These are phyloP conservation scores for Aspidoscelis tigris DNA, from an alignment of 2,113 vertebrate species.

Conservation along the genomic window DNA sequence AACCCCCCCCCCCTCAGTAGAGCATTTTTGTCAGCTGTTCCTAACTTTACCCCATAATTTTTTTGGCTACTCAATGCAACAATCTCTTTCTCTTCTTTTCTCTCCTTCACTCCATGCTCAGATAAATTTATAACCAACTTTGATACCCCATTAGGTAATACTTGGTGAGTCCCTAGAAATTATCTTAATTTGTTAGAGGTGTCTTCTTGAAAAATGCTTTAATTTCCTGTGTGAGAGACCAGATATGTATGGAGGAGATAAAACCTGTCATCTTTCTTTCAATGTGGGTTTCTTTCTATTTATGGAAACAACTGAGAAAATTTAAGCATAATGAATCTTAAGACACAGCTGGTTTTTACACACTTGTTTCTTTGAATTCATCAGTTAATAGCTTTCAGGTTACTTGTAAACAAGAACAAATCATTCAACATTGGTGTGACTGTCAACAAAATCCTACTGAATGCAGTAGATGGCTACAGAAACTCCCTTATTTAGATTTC, in stretches of 20 bases:
- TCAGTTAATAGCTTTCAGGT: conserved; percentile 29
- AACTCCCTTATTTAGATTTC: conserved; percentile 46
- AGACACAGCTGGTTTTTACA: background rate
- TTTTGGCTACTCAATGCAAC: too few relatives aligned
- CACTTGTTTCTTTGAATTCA: conserved; percentile 5
- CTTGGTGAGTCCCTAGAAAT: conserved; percentile 4
- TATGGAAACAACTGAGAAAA: background rate
- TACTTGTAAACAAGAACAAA: conserved; percentile 17
- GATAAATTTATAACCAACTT: background rate
- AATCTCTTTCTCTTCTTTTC: background rate
- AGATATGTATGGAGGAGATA: background rate
- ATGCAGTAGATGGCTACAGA: conserved; percentile 37
- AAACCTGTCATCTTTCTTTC: background rate
- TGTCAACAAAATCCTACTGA: conserved; percentile 36
- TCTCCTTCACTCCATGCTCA: background rate
- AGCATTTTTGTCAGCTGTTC: too few relatives aligned
- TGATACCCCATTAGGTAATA: conserved; percentile 5
- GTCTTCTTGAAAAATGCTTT: background rate
- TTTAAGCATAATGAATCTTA: background rate
- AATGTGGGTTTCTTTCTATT: conserved; percentile 3
- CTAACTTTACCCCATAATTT: background rate
- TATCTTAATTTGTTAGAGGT: background rate
- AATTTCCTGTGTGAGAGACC: background rate
- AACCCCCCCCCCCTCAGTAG: too few relatives aligned
- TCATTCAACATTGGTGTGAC: conserved; percentile 44